These are phyloP conservation scores for Australoheros scitulus DNA, from an alignment of 2,113 vertebrate genomes.

Conservation along the genomic window DNA sequence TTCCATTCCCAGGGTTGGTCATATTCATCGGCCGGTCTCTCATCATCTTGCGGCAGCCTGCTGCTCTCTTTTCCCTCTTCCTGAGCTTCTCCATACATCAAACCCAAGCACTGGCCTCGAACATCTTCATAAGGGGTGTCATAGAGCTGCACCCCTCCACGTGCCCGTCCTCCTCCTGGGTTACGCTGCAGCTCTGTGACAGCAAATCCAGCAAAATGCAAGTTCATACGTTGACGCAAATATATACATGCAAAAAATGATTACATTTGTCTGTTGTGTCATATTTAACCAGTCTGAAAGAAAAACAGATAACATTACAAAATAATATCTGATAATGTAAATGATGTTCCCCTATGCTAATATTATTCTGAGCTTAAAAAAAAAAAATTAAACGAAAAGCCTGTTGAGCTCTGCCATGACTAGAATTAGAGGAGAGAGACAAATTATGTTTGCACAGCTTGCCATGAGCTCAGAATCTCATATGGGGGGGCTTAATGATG, in stretches of 20 bases:
- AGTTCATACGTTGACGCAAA: neutral
- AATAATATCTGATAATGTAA: slow-evolving; percentile 26
- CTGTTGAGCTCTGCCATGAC: slow-evolving; percentile 67
- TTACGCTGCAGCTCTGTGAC: slow-evolving; percentile 77
- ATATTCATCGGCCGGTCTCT: slow-evolving; percentile 94
- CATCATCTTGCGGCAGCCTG: slow-evolving; percentile 93
- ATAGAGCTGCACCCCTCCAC: slow-evolving; percentile 86
- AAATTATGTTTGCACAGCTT: slow-evolving; percentile 78
- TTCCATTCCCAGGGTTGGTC: slow-evolving; percentile 99
- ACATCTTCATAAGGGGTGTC: slow-evolving; percentile 92
- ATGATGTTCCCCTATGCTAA: neutral
- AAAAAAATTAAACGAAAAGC: slow-evolving; percentile 51
- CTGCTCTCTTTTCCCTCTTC: slow-evolving; percentile 89
- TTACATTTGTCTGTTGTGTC: neutral
- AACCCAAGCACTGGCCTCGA: slow-evolving; percentile 63
- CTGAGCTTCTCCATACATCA: slow-evolving; percentile 77
- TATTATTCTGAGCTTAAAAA: slow-evolving; percentile 35
- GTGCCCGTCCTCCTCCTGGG: slow-evolving; percentile 37
- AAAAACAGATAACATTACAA: neutral
- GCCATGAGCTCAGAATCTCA: slow-evolving; percentile 58
- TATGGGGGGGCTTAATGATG: slow-evolving; percentile 61
- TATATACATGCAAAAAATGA: neutral
- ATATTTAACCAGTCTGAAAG: neutral
- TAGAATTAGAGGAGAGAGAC: slow-evolving; percentile 61
- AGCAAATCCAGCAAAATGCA: neutral